phyloP scores from a whole-genome alignment of 2,797 vertebrate genomes.

The Acanthurus lineatus region DNA sequence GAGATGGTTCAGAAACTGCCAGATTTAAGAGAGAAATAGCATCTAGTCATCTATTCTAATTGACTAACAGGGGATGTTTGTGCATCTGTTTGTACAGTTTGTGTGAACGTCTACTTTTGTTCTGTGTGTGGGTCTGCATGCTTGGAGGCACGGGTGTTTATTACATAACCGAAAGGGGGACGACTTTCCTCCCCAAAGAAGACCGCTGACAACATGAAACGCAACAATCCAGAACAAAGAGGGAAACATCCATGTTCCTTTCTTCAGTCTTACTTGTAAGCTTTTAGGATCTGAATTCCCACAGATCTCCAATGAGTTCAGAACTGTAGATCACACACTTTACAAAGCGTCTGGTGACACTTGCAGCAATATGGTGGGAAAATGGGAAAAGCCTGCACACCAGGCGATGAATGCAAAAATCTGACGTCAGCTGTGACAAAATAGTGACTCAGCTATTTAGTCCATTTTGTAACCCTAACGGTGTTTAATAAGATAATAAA shows the following conservation, averaged over 20 bases:
- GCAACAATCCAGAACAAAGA: constrained; percentile 60
- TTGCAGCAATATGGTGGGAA: constrained; percentile 49
- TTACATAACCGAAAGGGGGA: constrained; percentile 48
- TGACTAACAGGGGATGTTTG: constrained; percentile 5
- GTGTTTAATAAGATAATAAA: neutral
- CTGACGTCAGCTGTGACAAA: constrained; percentile 26
- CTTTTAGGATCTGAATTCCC: constrained; percentile 51
- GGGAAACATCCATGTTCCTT: constrained; percentile 62
- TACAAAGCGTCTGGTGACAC: constrained; percentile 62
- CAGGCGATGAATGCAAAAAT: constrained; percentile 6
- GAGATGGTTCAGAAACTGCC: constrained; percentile 4
- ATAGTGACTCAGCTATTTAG: constrained; percentile 38
- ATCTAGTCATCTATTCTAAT: constrained; percentile 21
- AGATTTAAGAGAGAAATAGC: constrained; percentile 17
- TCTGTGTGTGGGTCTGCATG: constrained; percentile 32
- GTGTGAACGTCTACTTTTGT: constrained; percentile 12
- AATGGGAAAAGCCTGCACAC: constrained; percentile 36
- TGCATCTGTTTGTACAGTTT: constrained; percentile 8
- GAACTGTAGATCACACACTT: constrained; percentile 59
- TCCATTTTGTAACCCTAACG: neutral
- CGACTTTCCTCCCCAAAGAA: constrained; percentile 55
- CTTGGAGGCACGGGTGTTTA: constrained; percentile 35
- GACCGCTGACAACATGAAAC: constrained; percentile 57
- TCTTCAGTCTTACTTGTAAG: constrained; percentile 59
- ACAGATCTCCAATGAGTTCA: constrained; percentile 52